A percentile compares a stretch with the other conserved stretches of the same genome.
Evolutionary conservation across 2,797 vertebrate genomes (phyloP).

Genomic region (Halcyon leucocephala): DNA sequence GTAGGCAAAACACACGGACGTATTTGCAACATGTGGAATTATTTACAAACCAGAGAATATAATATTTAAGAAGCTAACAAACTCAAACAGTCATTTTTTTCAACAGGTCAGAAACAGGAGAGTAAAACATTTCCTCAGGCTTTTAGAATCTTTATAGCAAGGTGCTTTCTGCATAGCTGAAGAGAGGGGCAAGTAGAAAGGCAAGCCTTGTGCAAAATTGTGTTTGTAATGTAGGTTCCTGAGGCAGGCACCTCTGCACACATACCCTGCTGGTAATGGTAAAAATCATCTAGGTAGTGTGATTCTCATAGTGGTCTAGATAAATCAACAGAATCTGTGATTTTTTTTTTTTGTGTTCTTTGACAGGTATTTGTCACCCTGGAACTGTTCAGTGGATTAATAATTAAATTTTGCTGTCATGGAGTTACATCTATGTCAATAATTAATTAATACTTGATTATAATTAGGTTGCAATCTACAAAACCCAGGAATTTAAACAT

Average conservation of each 20-base stretch:
- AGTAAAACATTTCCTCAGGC: not conserved
- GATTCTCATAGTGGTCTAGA: not conserved
- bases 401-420: not conserved
- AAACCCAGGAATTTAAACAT: not conserved
- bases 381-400: not conserved
- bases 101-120: not conserved
- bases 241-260: too few relatives aligned
- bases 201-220: not conserved
- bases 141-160: not conserved
- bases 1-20: not conserved
- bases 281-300: not conserved
- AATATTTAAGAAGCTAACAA: not conserved
- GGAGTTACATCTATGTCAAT: not conserved
- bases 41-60: not conserved
- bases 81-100: not conserved
- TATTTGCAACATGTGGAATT: not conserved
- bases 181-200: not conserved
- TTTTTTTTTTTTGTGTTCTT: not conserved
- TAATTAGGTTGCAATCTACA: not conserved
- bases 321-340: not conserved
- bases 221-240: not conserved
- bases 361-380: not conserved
- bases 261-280: fast-evolving
- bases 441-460: not conserved
- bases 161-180: not conserved